Percentiles rank a stretch among this genome's conserved stretches.
These are phyloP conservation scores for Capitella teleta DNA, from an alignment of 1,140 invertebrate species.

Conservation along the genomic window DNA sequence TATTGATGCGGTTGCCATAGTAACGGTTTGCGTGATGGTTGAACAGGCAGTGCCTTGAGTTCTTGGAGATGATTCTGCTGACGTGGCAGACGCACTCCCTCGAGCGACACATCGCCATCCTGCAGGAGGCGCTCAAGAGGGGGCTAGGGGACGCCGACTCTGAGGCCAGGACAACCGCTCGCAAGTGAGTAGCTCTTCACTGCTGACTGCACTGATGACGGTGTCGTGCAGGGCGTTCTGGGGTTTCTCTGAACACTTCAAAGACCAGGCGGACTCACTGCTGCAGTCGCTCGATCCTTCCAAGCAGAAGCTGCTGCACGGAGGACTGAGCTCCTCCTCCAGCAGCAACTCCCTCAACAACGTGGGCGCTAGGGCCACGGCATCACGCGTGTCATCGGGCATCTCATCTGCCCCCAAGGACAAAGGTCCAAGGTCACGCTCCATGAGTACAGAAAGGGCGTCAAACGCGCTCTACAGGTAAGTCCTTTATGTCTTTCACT, in stretches of 20 bases:
- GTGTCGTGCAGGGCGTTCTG: conserved; percentile 61
- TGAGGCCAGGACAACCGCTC: conserved; percentile 56
- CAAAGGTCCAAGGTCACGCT: conserved; percentile 9
- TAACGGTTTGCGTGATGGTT: neutral
- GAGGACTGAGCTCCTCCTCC: conserved; percentile 42
- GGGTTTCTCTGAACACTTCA: conserved; percentile 81
- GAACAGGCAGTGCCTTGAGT: conserved; percentile 62
- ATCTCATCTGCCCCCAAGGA: conserved; percentile 3
- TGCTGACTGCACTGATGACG: neutral
- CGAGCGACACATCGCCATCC: conserved; percentile 63
- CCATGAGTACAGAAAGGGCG: conserved; percentile 1
- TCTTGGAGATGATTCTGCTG: conserved; percentile 69
- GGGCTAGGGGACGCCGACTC: conserved; percentile 85
- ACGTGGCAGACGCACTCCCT: conserved; percentile 70
- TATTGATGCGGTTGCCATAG: neutral
- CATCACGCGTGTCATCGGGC: neutral
- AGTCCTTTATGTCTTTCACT: too few relatives aligned
- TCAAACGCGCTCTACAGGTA: conserved; percentile 1
- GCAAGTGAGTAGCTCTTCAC: conserved; percentile 34
- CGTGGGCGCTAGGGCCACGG: neutral
- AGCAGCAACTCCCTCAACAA: conserved; percentile 37
- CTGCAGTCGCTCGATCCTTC: conserved; percentile 69
- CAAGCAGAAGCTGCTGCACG: conserved; percentile 65
- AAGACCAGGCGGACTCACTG: conserved; percentile 73
- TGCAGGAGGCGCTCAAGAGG: conserved; percentile 77